Conservation (phyloP, 2,797 vertebrate genomes). For the Propithecus deckenii region DNA sequence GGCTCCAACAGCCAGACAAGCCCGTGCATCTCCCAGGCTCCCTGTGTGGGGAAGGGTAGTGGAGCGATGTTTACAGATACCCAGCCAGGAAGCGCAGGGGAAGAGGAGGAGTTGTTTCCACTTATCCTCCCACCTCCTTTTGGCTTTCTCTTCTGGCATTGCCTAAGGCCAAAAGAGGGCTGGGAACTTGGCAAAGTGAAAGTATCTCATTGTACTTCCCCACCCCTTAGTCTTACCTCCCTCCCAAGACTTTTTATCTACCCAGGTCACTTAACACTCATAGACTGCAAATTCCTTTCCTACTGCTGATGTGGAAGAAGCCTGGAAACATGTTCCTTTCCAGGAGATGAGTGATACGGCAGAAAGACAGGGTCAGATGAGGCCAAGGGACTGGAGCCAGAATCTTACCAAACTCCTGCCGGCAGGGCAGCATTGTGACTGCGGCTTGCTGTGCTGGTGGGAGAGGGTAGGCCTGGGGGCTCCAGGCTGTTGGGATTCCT, state of each 20-base stretch:
- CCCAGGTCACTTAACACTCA: background rate
- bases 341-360: constrained; percentile 47
- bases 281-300: constrained; percentile 30
- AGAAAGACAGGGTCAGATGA: constrained; percentile 46
- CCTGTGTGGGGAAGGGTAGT: background rate
- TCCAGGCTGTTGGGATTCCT: background rate
- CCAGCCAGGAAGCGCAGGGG: background rate
- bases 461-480: background rate
- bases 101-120: constrained; percentile 21
- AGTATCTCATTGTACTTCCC: constrained; percentile 12
- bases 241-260: background rate
- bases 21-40: background rate
- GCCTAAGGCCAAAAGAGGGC: background rate
- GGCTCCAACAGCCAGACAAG: background rate
- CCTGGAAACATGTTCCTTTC: constrained; percentile 17
- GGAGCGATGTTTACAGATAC: background rate
- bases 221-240: background rate
- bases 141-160: constrained; percentile 53
- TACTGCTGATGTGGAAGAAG: constrained; percentile 43
- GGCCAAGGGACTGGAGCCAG: constrained; percentile 38
- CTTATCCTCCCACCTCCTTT: constrained; percentile 19
- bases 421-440: background rate
- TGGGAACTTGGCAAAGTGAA: constrained; percentile 48
- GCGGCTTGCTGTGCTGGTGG: background rate
- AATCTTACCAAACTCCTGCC: constrained; percentile 21